These are phyloP conservation scores for Chironomus striatipennis DNA, from an alignment of 1,140 invertebrate genomes.

Conservation along the genomic window DNA sequence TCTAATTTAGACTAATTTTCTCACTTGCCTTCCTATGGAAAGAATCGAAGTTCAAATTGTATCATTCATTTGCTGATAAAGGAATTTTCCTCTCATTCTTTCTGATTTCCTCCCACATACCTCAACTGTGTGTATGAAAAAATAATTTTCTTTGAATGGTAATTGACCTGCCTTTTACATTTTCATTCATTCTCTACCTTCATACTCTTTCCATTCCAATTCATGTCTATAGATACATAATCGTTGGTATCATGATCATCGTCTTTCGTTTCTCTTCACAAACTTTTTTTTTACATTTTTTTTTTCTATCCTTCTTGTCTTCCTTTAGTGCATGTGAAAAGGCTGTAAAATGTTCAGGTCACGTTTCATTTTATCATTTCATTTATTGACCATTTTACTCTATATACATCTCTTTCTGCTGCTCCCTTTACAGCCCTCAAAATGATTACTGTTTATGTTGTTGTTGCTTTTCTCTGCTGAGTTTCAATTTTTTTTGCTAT, in stretches of 20 bases:
- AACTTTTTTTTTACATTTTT: not conserved
- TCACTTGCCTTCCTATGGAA: not conserved
- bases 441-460: no score
- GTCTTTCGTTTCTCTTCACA: not conserved
- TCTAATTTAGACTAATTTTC: not conserved
- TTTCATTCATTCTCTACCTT: not conserved
- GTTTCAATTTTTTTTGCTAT: no score
- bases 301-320: not conserved
- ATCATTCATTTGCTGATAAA: not conserved
- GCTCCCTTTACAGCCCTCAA: no score
- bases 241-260: not conserved
- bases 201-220: not conserved
- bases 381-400: slow-evolving; percentile 21
- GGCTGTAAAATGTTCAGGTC: slow-evolving; percentile 16
- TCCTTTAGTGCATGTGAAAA: not conserved
- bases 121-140: no score
- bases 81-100: not conserved
- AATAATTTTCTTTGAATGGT: not conserved
- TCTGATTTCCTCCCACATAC: no score
- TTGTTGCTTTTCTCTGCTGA: no score
- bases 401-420: not conserved
- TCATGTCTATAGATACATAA: not conserved
- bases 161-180: not conserved
- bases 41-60: not conserved
- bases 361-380: slow-evolving; percentile 18